These are phyloP conservation scores for Drosophila azteca DNA, from an alignment of 1,140 invertebrate species.

Conservation along the genomic window DNA sequence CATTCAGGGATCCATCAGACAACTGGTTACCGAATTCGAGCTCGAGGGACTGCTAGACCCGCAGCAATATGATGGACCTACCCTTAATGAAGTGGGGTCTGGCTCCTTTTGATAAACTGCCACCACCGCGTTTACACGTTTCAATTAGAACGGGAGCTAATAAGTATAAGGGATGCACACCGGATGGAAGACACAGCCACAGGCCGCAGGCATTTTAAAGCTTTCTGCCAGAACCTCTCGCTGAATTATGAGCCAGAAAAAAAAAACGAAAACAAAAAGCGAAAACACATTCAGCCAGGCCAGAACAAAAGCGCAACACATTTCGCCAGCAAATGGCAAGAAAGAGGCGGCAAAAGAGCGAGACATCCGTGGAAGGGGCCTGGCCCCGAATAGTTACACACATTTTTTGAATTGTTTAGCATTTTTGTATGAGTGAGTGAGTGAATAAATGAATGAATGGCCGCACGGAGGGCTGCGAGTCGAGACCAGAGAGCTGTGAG, in stretches of 20 bases:
- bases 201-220: constrained; percentile 47
- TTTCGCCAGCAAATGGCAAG: constrained; percentile 37
- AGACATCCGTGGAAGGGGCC: neutral
- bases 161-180: constrained; percentile 66
- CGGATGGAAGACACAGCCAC: neutral
- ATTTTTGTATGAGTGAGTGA: constrained; percentile 52
- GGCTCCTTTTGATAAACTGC: constrained; percentile 23
- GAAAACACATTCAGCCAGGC: constrained; percentile 50
- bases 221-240: constrained; percentile 31
- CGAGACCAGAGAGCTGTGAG: constrained; percentile 26
- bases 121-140: constrained; percentile 36
- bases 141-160: constrained; percentile 70
- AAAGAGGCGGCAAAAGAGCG: constrained; percentile 1
- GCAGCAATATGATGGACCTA: constrained; percentile 22
- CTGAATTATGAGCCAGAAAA: constrained; percentile 54
- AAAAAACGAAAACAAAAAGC: constrained; percentile 2
- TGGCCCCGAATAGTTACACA: constrained; percentile 65
- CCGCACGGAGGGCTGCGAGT: neutral
- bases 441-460: constrained; percentile 42
- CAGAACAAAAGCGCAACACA: constrained; percentile 67
- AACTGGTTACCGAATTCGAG: constrained; percentile 54
- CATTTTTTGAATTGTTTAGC: constrained; percentile 72
- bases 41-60: constrained; percentile 57
- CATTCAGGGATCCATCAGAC: constrained; percentile 52
- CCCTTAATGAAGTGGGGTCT: constrained; percentile 31